phyloP scores from a whole-genome alignment of 2,888 invertebrate genomes.

The Crematogaster levior region DNA sequence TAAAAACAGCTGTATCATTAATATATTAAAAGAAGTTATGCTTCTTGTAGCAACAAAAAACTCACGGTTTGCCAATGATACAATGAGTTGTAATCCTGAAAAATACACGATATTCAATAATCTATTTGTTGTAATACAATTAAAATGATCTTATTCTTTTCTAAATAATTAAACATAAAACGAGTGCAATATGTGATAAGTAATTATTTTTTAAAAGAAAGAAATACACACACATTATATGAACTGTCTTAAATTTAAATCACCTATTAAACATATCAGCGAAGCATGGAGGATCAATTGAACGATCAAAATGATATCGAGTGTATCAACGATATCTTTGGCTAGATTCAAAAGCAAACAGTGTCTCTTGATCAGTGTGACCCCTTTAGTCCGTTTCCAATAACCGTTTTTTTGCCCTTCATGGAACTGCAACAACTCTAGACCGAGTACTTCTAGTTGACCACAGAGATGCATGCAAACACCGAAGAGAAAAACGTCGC shows the following conservation, averaged over 20 bases:
- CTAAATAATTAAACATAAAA: not conserved
- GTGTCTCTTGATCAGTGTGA: not conserved
- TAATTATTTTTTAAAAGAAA: not conserved
- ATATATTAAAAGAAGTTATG: not conserved
- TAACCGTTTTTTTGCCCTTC: not conserved
- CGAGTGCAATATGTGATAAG: not conserved
- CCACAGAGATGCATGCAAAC: conserved; percentile 20
- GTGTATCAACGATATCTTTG: not conserved
- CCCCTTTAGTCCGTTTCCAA: not conserved
- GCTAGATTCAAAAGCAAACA: conserved; percentile 19
- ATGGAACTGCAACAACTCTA: not conserved
- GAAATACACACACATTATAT: no score
- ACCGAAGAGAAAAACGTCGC: conserved; percentile 8
- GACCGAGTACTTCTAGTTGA: not conserved
- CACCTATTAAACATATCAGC: conserved; percentile 26
- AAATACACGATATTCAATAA: not conserved
- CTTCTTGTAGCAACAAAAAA: not conserved
- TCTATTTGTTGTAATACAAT: not conserved
- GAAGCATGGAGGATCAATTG: not conserved
- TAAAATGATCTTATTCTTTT: not conserved
- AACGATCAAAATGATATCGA: not conserved
- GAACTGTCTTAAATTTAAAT: not conserved
- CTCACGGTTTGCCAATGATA: not conserved
- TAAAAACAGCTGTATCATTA: conserved; percentile 7
- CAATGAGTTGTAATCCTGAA: conserved; percentile 12